phyloP scores from a whole-genome alignment of 2,113 vertebrate species.

The Sarotherodon lohbergeri region DNA sequence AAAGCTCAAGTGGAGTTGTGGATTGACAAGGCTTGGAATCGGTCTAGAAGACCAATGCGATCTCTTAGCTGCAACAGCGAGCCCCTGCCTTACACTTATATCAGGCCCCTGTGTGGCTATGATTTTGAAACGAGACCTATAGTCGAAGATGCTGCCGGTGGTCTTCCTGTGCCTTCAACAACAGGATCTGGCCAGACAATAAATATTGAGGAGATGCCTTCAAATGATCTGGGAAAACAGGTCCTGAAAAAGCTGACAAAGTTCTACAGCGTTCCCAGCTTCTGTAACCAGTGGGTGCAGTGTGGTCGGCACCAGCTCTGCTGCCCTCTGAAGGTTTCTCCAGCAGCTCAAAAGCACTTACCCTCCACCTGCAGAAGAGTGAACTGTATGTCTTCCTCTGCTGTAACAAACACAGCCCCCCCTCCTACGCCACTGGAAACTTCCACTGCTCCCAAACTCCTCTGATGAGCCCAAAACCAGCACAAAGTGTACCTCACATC shows the following conservation, averaged over 20 bases:
- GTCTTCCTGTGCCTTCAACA: neutral
- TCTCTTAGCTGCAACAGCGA: constrained; percentile 89
- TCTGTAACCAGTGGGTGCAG: constrained; percentile 81
- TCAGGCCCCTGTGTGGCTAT: neutral
- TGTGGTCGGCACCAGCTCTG: constrained; percentile 82
- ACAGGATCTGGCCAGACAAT: constrained; percentile 53
- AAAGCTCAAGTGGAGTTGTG: constrained; percentile 71
- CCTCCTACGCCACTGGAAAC: constrained; percentile 13
- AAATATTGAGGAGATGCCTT: constrained; percentile 73
- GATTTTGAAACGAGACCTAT: constrained; percentile 5
- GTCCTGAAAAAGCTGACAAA: constrained; percentile 86
- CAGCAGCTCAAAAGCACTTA: constrained; percentile 42
- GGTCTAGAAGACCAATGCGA: constrained; percentile 75
- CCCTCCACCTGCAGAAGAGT: constrained; percentile 49
- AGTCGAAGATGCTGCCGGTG: constrained; percentile 27
- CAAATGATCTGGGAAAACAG: constrained; percentile 70
- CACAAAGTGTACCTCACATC: neutral
- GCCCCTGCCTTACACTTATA: constrained; percentile 53
- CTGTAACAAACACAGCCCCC: neutral
- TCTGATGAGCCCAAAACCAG: neutral
- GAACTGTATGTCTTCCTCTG: constrained; percentile 47
- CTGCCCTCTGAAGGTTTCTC: constrained; percentile 78
- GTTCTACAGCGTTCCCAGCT: constrained; percentile 88
- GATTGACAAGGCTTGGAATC: constrained; percentile 76
- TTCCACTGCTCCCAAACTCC: neutral